These are phyloP conservation scores for Drosophila nigrodunni DNA, from an alignment of 1,140 invertebrate genomes.

Conservation along the genomic window DNA sequence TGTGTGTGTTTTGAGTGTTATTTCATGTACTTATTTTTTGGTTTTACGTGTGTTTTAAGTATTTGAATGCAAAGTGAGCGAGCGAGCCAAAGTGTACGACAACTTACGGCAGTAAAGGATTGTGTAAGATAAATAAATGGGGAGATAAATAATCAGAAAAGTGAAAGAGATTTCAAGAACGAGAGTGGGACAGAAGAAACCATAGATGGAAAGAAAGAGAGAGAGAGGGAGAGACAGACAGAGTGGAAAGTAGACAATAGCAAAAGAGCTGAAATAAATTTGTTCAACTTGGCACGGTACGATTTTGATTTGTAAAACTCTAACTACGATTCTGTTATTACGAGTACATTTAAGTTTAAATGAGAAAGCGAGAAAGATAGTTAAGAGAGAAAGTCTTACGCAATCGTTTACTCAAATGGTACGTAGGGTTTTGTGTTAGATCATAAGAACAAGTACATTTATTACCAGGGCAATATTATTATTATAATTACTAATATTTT, in stretches of 20 bases:
- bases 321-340: constrained; percentile 22
- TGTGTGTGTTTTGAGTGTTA: constrained; percentile 5
- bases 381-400: constrained; percentile 36
- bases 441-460: constrained; percentile 40
- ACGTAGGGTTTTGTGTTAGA: constrained; percentile 23
- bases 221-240: constrained; percentile 9
- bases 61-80: constrained; percentile 41
- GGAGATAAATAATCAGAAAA: constrained; percentile 4
- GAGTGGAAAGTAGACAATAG: constrained; percentile 4
- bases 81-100: constrained; percentile 38
- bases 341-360: constrained; percentile 15
- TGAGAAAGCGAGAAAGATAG: constrained; percentile 15
- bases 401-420: constrained; percentile 48
- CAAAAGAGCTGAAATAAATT: constrained; percentile 13
- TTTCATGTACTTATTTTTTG: neutral
- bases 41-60: constrained; percentile 9
- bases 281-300: constrained; percentile 16
- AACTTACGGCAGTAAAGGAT: constrained; percentile 31
- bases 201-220: constrained; percentile 1
- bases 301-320: constrained; percentile 13
- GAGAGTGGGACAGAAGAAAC: constrained; percentile 4
- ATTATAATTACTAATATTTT: neutral
- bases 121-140: constrained; percentile 23
- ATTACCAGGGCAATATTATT: constrained; percentile 29
- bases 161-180: constrained; percentile 5